A percentile compares a stretch with the other conserved stretches of the same genome.
phyloP scores from a whole-genome alignment of 2,797 vertebrate species.

The Ateles fusciceps region DNA sequence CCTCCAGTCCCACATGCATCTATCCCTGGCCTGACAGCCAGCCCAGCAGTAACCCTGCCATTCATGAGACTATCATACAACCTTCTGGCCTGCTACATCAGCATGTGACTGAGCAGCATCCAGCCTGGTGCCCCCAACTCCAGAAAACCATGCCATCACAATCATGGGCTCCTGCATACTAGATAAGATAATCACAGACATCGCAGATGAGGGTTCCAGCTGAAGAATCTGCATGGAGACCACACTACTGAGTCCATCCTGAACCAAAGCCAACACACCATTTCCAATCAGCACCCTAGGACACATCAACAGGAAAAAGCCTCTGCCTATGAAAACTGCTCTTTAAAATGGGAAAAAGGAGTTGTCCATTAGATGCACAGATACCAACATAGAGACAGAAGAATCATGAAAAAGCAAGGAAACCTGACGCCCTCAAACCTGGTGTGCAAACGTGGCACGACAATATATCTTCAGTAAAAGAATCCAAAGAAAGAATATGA shows the following conservation, averaged over 20 bases:
- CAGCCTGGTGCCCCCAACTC: neutral
- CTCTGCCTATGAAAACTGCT: neutral
- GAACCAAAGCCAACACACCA: neutral
- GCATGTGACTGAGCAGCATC: neutral
- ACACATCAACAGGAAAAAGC: neutral
- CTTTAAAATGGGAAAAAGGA: neutral
- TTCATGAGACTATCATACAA: neutral
- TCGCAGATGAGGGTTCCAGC: neutral
- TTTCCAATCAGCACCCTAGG: neutral
- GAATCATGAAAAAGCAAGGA: neutral
- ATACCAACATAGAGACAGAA: neutral
- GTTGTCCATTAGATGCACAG: neutral
- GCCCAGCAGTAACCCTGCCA: neutral
- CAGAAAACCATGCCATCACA: neutral
- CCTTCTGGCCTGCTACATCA: neutral
- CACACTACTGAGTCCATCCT: neutral
- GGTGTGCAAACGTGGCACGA: neutral
- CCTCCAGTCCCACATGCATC: neutral
- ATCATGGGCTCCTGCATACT: neutral
- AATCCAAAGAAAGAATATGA: neutral
- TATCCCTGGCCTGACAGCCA: neutral
- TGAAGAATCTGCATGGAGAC: neutral
- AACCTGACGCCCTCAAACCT: neutral
- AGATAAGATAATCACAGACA: neutral
- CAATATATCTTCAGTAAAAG: neutral